phyloP scores from a whole-genome alignment of 2,113 vertebrate genomes.

The Pseudorectes ferrugineus region DNA sequence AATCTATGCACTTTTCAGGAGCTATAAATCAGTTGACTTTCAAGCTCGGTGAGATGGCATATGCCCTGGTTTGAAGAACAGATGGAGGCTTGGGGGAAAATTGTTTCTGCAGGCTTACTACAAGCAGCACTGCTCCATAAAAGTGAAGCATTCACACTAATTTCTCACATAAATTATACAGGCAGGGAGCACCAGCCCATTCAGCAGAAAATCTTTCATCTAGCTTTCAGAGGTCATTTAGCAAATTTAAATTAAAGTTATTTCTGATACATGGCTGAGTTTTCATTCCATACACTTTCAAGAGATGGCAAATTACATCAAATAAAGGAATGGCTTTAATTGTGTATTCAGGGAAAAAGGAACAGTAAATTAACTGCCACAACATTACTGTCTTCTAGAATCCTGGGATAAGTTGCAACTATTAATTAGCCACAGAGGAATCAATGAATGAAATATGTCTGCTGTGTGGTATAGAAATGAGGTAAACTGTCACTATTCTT shows the following conservation, averaged over 20 bases:
- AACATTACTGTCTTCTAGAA: slow-evolving; percentile 10
- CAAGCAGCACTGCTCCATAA: slow-evolving; percentile 76
- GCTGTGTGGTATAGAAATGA: neutral
- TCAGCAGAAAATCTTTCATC: slow-evolving; percentile 76
- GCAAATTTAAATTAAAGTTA: slow-evolving; percentile 74
- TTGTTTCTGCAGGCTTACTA: slow-evolving; percentile 80
- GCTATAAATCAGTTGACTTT: slow-evolving; percentile 80
- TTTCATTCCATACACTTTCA: slow-evolving; percentile 47
- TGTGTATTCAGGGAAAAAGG: neutral
- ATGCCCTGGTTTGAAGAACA: slow-evolving; percentile 82
- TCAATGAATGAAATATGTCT: slow-evolving; percentile 5
- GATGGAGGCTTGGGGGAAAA: slow-evolving; percentile 82
- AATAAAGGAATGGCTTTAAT: slow-evolving; percentile 46
- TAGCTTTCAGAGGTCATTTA: slow-evolving; percentile 75
- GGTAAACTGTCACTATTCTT: slow-evolving; percentile 40
- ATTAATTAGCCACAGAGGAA: slow-evolving; percentile 66
- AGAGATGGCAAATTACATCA: slow-evolving; percentile 57
- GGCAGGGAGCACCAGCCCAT: slow-evolving; percentile 71
- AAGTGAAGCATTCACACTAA: slow-evolving; percentile 76
- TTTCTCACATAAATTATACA: slow-evolving; percentile 81
- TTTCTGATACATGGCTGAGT: slow-evolving; percentile 66
- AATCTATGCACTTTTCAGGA: slow-evolving; percentile 72
- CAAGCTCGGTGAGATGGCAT: slow-evolving; percentile 78
- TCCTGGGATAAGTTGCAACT: neutral
- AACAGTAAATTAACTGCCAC: slow-evolving; percentile 35